phyloP scores from a whole-genome alignment of 2,888 invertebrate genomes.

The Tenthredo notha region DNA sequence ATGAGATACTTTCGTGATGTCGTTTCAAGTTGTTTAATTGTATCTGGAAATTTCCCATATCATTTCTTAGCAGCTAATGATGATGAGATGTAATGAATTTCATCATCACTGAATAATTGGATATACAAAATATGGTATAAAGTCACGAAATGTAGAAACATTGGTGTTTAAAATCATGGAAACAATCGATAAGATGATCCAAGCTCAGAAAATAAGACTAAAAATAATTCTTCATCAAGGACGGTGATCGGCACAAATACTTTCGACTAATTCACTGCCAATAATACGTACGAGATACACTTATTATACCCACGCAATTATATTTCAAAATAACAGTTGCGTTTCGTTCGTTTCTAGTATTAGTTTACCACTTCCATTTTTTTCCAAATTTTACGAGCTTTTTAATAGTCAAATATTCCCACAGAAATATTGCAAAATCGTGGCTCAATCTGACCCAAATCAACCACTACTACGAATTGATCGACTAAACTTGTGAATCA shows the following conservation, averaged over 20 bases:
- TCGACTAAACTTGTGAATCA: background rate
- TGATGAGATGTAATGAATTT: background rate
- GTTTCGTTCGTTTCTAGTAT: background rate
- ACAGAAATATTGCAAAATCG: background rate
- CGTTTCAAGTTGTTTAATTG: background rate
- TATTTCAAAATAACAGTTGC: background rate
- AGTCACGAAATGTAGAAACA: background rate
- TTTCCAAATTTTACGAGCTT: background rate
- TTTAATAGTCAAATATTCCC: background rate
- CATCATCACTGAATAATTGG: background rate
- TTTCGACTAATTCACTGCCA: background rate
- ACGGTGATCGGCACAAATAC: background rate
- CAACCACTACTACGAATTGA: background rate
- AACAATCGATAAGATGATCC: background rate
- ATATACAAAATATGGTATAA: background rate
- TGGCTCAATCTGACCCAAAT: background rate
- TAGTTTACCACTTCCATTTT: background rate
- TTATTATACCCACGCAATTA: background rate
- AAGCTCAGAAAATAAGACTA: background rate
- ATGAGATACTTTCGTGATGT: background rate
- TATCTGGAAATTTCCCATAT: background rate
- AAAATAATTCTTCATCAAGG: conserved; percentile 7
- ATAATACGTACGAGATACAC: background rate
- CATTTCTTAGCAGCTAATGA: background rate
- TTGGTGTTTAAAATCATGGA: background rate